A percentile compares a stretch with the other conserved stretches of the same genome.
phyloP scores from a whole-genome alignment of 1,140 invertebrate species.

The Temnothorax nylanderi region DNA sequence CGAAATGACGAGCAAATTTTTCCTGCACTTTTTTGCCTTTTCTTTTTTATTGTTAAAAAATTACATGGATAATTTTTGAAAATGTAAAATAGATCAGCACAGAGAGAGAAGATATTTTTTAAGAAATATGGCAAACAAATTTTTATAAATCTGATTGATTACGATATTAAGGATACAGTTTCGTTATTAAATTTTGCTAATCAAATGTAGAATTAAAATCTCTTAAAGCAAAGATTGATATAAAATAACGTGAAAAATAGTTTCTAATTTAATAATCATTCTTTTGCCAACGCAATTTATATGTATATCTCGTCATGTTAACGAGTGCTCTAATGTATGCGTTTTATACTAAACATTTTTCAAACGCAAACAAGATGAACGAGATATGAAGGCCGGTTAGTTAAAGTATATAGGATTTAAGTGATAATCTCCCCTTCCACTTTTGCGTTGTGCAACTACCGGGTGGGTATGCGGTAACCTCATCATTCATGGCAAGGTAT shows the following conservation, averaged over 20 bases:
- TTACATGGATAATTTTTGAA: not conserved
- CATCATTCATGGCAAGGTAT: slow-evolving; percentile 24
- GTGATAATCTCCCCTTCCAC: slow-evolving; percentile 29
- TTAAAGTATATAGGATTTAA: not conserved
- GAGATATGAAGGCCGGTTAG: slow-evolving; percentile 14
- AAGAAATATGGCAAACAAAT: not conserved
- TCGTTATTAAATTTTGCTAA: not conserved
- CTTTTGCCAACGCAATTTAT: not conserved
- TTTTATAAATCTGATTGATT: not conserved
- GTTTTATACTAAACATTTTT: not conserved
- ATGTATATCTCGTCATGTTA: not conserved
- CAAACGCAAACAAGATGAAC: slow-evolving; percentile 14
- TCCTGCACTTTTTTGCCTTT: not conserved
- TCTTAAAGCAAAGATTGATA: not conserved
- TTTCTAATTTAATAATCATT: not conserved
- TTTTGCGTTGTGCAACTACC: not conserved
- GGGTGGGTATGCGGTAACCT: not conserved
- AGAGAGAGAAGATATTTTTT: not conserved
- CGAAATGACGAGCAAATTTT: not conserved
- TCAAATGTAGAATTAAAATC: not conserved
- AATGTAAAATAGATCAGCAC: not conserved
- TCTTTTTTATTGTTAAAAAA: not conserved
- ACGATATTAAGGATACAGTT: not conserved
- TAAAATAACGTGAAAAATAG: not conserved
- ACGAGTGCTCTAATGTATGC: not conserved